Evolutionary conservation across 92 coral and sea anemone genomes (phyloP).

Genomic region (Umimayanthus kanabou): DNA sequence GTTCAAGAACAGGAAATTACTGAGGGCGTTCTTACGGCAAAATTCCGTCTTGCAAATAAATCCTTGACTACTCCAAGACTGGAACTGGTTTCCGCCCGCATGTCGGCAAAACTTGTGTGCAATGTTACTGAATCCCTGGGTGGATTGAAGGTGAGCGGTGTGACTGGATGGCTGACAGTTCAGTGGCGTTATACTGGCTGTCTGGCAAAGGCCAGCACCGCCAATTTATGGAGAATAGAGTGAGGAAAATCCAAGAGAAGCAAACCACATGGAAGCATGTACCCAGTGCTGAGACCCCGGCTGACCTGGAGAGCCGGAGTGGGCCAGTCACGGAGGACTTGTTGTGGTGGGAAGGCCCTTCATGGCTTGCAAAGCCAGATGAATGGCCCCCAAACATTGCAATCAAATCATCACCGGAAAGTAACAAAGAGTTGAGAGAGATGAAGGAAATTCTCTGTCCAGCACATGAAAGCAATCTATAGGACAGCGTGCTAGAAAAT

Average conservation of each 20-base stretch:
- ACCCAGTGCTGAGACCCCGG: slow-evolving; percentile 6
- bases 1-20: not conserved
- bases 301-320: slow-evolving; percentile 16
- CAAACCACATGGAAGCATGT: slow-evolving; percentile 5
- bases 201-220: not conserved
- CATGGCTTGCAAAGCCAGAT: slow-evolving; percentile 24
- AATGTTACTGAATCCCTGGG: no score
- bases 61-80: not conserved
- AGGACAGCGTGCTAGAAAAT: no score
- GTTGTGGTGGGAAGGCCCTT: slow-evolving; percentile 27
- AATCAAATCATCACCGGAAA: not conserved
- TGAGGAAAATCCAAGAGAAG: not conserved
- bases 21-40: slow-evolving; percentile 1
- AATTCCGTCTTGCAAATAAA: not conserved
- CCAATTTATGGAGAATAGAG: slow-evolving; percentile 11
- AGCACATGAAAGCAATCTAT: no score
- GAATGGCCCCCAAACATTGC: slow-evolving; percentile 25
- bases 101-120: no score
- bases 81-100: not conserved
- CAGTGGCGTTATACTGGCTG: not conserved
- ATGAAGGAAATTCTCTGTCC: no score
- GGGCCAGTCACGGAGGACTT: not conserved
- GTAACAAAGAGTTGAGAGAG: no score
- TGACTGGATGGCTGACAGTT: not conserved
- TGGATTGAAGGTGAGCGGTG: not conserved